These are phyloP conservation scores for Heliconius himera DNA, from an alignment of 1,140 invertebrate genomes.

Conservation along the genomic window DNA sequence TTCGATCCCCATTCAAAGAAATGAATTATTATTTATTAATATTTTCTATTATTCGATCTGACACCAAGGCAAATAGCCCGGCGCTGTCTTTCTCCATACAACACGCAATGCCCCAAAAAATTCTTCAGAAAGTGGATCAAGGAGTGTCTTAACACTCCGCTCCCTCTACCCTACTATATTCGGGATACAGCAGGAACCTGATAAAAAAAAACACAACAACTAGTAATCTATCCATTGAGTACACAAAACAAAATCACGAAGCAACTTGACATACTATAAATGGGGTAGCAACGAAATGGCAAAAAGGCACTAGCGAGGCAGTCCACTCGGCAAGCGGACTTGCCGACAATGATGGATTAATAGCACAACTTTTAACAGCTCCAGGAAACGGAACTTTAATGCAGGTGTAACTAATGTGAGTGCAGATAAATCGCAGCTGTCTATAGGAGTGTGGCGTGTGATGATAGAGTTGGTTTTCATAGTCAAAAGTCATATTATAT, in stretches of 20 bases:
- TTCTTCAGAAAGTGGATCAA: too few relatives aligned
- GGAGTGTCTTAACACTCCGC: too few relatives aligned
- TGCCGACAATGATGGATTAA: slow-evolving; percentile 68
- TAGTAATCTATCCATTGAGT: background rate
- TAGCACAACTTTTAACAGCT: slow-evolving; percentile 62
- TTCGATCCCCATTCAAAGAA: too few relatives aligned
- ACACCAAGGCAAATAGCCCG: too few relatives aligned
- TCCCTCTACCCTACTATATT: too few relatives aligned
- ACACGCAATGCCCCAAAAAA: too few relatives aligned
- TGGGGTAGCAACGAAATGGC: slow-evolving; percentile 24
- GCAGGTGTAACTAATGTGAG: slow-evolving; percentile 3
- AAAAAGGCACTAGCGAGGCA: slow-evolving; percentile 38
- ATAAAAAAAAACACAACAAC: background rate
- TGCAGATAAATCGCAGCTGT: slow-evolving; percentile 12
- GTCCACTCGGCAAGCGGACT: slow-evolving; percentile 26
- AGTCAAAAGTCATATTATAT: background rate
- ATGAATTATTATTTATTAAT: too few relatives aligned
- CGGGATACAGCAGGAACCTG: too few relatives aligned
- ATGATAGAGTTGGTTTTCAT: background rate
- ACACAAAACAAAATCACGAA: background rate
- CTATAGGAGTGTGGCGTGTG: background rate
- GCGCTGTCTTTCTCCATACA: too few relatives aligned
- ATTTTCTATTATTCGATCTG: too few relatives aligned
- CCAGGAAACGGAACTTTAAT: slow-evolving; percentile 45
- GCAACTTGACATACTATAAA: slow-evolving; percentile 15